Conservation (phyloP, 2,888 invertebrate species). For the Zaprionus bogoriensis region DNA sequence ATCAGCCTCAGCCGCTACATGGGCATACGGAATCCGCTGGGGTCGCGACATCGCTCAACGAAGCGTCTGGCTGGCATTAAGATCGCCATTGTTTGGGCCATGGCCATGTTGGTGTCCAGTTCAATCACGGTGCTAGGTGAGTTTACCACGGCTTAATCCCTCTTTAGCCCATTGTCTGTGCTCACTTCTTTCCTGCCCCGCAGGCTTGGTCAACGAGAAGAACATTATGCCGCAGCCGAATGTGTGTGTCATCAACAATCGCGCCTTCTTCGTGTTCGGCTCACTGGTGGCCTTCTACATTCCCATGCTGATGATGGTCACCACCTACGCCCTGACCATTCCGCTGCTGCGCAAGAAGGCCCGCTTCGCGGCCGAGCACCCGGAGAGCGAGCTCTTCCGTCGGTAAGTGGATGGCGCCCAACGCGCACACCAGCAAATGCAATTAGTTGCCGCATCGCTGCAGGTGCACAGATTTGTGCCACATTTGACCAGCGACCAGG, state of each 20-base stretch:
- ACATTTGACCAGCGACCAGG: conserved; percentile 39
- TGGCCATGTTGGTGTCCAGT: conserved; percentile 94
- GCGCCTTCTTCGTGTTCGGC: conserved; percentile 94
- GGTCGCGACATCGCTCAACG: conserved; percentile 92
- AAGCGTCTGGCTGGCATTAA: conserved; percentile 92
- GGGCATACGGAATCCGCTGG: conserved; percentile 94
- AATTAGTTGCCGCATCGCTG: conserved; percentile 46
- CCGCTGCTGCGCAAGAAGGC: conserved; percentile 92
- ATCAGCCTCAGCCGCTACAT: conserved; percentile 93
- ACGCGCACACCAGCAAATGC: conserved; percentile 27
- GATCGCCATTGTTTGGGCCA: conserved; percentile 95
- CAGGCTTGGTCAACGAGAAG: conserved; percentile 89
- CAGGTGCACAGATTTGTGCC: conserved; percentile 34
- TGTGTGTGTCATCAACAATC: conserved; percentile 91
- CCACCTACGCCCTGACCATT: conserved; percentile 95
- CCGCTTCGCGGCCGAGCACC: conserved; percentile 87
- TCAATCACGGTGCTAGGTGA: conserved; percentile 93
- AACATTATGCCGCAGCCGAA: conserved; percentile 92
- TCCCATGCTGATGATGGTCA: conserved; percentile 97
- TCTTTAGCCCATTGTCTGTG: too few species aligned
- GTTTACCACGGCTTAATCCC: conserved; percentile 51
- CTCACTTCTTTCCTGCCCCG: too few species aligned
- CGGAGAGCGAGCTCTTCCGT: conserved; percentile 85
- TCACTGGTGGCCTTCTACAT: conserved; percentile 97
- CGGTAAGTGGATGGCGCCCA: conserved; percentile 72